These are phyloP conservation scores for Malthinus seriepunctatus DNA, from an alignment of 2,888 invertebrate genomes.

Conservation along the genomic window DNA sequence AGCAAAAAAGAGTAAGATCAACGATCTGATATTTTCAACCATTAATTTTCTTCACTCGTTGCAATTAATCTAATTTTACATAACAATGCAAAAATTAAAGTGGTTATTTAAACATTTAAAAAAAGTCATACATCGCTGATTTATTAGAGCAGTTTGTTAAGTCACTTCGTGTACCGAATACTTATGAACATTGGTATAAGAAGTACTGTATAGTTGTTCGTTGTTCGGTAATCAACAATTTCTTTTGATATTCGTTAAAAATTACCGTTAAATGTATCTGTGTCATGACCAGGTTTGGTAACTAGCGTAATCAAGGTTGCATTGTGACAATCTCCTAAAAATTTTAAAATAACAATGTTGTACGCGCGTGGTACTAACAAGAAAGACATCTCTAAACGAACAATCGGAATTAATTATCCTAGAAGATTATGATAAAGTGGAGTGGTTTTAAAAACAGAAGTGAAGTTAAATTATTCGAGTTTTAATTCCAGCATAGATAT, in stretches of 20 bases:
- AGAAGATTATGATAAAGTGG: background rate
- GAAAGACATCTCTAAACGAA: background rate
- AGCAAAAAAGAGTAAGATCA: too few relatives aligned
- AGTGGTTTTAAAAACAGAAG: too few relatives aligned
- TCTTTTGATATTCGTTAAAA: constrained; percentile 33
- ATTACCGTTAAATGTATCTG: constrained; percentile 34
- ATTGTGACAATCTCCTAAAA: constrained; percentile 25
- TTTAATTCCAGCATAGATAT: too few relatives aligned
- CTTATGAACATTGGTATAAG: constrained; percentile 10
- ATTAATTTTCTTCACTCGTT: too few relatives aligned
- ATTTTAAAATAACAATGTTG: constrained; percentile 13
- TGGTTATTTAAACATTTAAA: background rate
- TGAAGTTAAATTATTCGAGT: too few relatives aligned
- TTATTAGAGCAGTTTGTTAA: constrained; percentile 15
- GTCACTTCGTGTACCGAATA: constrained; percentile 24
- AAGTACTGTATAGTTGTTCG: constrained; percentile 25
- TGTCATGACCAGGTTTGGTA: constrained; percentile 36
- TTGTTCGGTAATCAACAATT: constrained; percentile 30
- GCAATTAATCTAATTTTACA: too few relatives aligned
- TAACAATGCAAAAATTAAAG: too few relatives aligned
- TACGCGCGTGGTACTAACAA: constrained; percentile 1
- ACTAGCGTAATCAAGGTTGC: constrained; percentile 30
- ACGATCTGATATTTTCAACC: too few relatives aligned
- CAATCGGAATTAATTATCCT: background rate
- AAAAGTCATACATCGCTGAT: constrained; percentile 8